These are phyloP conservation scores for Xylophagus ater DNA, from an alignment of 2,888 invertebrate species.

Conservation along the genomic window DNA sequence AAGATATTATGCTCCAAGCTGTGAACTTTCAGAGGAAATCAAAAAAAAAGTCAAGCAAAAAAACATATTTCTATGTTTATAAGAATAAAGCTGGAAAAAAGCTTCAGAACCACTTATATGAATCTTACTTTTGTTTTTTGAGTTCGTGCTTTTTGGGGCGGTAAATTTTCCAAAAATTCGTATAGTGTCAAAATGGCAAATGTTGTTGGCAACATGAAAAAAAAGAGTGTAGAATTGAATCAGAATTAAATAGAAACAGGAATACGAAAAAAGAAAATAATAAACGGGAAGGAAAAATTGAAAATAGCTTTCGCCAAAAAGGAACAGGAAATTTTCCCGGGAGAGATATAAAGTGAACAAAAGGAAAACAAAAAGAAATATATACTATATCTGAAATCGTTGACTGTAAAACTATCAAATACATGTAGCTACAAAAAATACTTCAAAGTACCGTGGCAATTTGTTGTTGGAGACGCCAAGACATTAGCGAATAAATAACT, in stretches of 20 bases:
- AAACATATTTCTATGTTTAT: too few relatives aligned
- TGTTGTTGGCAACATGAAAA: constrained; percentile 1
- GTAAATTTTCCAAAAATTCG: too few relatives aligned
- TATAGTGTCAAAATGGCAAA: constrained; percentile 3
- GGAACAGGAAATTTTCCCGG: constrained; percentile 1
- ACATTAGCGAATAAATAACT: constrained; percentile 15
- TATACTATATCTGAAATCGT: background rate
- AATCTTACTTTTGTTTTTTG: too few relatives aligned
- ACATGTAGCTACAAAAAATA: background rate
- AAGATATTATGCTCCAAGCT: too few relatives aligned
- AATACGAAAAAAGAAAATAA: background rate
- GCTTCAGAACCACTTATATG: constrained; percentile 11
- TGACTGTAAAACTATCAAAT: background rate
- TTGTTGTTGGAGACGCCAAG: constrained; percentile 14
- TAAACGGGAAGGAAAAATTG: constrained; percentile 7
- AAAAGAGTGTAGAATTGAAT: background rate
- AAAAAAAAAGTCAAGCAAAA: too few relatives aligned
- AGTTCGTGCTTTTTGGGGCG: too few relatives aligned
- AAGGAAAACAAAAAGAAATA: background rate
- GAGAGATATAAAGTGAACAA: background rate
- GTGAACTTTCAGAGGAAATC: too few relatives aligned
- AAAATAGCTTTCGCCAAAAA: constrained; percentile 9
- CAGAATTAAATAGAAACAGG: background rate
- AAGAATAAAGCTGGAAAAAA: too few relatives aligned
- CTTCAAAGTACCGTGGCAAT: constrained; percentile 10